Conservation (phyloP, 2,113 vertebrate genomes). For the Ciconia boyciana region DNA sequence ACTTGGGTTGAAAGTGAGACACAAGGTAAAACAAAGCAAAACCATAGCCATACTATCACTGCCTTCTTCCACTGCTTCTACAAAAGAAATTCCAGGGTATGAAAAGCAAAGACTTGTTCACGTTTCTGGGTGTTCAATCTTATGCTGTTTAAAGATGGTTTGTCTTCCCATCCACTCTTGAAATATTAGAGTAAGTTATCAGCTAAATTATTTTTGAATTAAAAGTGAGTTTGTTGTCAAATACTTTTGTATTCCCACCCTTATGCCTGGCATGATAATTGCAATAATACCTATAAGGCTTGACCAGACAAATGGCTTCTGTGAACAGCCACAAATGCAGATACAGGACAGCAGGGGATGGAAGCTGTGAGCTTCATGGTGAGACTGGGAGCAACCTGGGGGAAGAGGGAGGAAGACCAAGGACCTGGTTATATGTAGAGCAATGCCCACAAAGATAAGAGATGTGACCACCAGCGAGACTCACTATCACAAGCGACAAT, state of each 20-base stretch:
- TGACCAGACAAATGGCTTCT: neutral
- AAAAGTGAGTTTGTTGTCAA: neutral
- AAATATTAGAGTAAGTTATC: neutral
- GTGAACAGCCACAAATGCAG: neutral
- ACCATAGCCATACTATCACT: neutral
- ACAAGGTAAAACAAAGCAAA: constrained; percentile 64
- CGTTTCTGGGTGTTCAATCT: neutral
- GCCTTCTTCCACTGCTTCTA: neutral
- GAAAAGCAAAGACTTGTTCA: neutral
- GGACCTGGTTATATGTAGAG: neutral
- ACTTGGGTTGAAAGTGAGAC: constrained; percentile 74
- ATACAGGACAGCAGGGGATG: neutral
- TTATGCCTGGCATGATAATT: neutral
- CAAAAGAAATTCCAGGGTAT: neutral
- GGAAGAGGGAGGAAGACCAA: fast-evolving
- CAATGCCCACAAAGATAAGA: neutral
- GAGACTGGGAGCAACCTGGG: neutral
- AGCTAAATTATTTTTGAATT: neutral
- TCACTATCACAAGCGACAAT: neutral
- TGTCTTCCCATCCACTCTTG: neutral
- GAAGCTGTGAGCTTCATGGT: neutral
- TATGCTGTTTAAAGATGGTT: neutral
- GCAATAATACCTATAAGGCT: neutral
- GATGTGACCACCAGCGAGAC: neutral
- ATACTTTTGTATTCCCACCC: neutral